Base-by-base conservation (phyloP, 2,797 vertebrate genomes). In the Parauchenoglanis ngamensis region DNA sequence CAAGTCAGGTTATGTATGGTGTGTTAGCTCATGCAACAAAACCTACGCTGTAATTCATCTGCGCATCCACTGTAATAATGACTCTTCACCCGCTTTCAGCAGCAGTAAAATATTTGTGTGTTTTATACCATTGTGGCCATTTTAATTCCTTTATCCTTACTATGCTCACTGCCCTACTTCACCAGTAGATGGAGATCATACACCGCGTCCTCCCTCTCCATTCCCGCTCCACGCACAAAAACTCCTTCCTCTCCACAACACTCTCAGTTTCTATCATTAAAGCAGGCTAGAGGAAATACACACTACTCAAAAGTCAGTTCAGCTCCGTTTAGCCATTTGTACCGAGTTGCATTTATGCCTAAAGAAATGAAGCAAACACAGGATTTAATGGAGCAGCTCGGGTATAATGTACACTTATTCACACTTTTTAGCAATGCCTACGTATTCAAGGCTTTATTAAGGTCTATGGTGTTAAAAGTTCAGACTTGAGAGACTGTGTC, bases 181-280 rank as follows among this genome's bases (percentile, higher is more conserved):
- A 80, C 91, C 91, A 92, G 91, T 86, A 92, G 91, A 89, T 90
- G 91, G 90, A 44, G 88, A 83, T 91, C 90, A 89, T 52, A 83
- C 85, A 88, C 90, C 77, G 63, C 54, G 70, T 90, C 83, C 52
- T 52, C n/a, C 4, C 7, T 13, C 25, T 65, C 4, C 56, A 87
- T 44, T 23, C 31, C n/a, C 82, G 28, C 56, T 35, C 4, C 63
- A 13, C 13, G 25, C 82, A 31, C 75, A 49, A 59, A 88, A n/a
- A 83, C 54, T 63, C 61, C n/a, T 21, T 21, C 25, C 49, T 31
- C 23, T 89, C 89, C 90, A 91, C 92, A 90, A 81, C 59, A 31
- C 59, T 46, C 56, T 73, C 54, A 40, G 1, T 19, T 83, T 46
- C 25, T 28, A 49, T 80, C 23, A 80, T 23, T 44, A 73, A 28